Percentiles rank a stretch among this genome's conserved stretches.
phyloP scores from a whole-genome alignment of 1,140 invertebrate species.

The Mercenaria mercenaria region DNA sequence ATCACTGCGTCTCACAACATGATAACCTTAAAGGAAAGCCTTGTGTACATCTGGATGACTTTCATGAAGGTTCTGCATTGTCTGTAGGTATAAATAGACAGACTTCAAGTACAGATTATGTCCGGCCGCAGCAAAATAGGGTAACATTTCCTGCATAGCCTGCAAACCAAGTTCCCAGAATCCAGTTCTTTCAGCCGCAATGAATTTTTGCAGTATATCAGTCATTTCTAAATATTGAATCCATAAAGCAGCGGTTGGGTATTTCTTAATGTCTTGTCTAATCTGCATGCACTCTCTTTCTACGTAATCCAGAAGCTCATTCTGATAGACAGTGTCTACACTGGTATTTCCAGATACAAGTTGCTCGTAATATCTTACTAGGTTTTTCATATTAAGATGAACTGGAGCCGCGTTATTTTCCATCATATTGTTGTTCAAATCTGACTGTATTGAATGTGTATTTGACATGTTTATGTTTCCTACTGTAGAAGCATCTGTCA shows the following conservation, averaged over 20 bases:
- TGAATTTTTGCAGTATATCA: conserved; percentile 66
- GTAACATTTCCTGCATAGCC: conserved; percentile 82
- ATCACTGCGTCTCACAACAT: conserved; percentile 76
- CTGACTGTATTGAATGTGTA: too few species aligned
- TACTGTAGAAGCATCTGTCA: too few species aligned
- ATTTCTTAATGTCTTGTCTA: too few species aligned
- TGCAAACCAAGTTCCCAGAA: conserved; percentile 68
- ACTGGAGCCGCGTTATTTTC: too few species aligned
- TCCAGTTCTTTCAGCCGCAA: conserved; percentile 72
- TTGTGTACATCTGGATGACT: conserved; percentile 60
- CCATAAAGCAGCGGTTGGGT: conserved; percentile 62
- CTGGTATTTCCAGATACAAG: too few species aligned
- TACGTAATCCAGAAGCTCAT: too few species aligned
- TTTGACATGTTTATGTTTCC: too few species aligned
- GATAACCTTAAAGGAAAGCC: conserved; percentile 74
- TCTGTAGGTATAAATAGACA: conserved; percentile 85
- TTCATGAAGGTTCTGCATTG: conserved; percentile 81
- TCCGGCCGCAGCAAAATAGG: conserved; percentile 85
- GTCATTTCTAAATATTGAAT: conserved; percentile 73
- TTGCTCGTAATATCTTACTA: too few species aligned
- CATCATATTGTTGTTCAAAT: too few species aligned
- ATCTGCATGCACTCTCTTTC: too few species aligned
- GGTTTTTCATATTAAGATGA: too few species aligned
- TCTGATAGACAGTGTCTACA: too few species aligned
- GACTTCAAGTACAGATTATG: conserved; percentile 87